Evolutionary conservation across 2,888 invertebrate genomes (phyloP).

Genomic region (Tenthredo amoena): DNA sequence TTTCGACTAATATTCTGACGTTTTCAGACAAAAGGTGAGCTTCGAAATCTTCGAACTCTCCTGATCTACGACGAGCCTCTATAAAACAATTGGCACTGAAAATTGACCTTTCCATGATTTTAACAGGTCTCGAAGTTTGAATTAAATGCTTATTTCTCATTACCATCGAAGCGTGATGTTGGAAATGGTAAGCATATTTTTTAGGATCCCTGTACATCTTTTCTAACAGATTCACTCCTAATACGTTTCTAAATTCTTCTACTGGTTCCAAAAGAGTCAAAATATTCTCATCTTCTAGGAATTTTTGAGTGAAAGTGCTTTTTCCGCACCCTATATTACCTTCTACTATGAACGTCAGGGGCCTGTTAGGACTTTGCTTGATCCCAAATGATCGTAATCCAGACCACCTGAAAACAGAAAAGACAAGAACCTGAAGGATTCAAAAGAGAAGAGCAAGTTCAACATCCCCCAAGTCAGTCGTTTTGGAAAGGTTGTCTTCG

Average conservation of each 20-base stretch:
- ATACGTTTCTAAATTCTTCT: background rate
- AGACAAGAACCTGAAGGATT: background rate
- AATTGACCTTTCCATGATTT: background rate
- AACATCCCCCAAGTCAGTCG: no score
- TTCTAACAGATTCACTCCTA: background rate
- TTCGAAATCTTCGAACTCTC: no score
- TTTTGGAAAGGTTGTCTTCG: background rate
- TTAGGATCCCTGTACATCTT: background rate
- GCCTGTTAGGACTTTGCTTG: background rate
- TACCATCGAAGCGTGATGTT: background rate
- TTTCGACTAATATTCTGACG: no score
- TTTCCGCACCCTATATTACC: conserved; percentile 25
- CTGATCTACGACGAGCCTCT: no score
- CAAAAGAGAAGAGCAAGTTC: background rate
- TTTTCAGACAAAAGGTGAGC: no score
- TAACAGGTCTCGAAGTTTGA: background rate
- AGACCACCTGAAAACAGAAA: background rate
- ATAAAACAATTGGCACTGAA: no score
- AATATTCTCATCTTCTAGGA: background rate
- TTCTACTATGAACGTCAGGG: background rate
- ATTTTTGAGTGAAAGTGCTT: background rate
- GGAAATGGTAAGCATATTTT: background rate
- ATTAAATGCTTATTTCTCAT: background rate
- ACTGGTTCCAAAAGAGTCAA: conserved; percentile 19
- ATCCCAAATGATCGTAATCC: background rate